These are phyloP conservation scores for Orientallactaga bullata DNA, from an alignment of 2,113 vertebrate genomes.

Conservation along the genomic window DNA sequence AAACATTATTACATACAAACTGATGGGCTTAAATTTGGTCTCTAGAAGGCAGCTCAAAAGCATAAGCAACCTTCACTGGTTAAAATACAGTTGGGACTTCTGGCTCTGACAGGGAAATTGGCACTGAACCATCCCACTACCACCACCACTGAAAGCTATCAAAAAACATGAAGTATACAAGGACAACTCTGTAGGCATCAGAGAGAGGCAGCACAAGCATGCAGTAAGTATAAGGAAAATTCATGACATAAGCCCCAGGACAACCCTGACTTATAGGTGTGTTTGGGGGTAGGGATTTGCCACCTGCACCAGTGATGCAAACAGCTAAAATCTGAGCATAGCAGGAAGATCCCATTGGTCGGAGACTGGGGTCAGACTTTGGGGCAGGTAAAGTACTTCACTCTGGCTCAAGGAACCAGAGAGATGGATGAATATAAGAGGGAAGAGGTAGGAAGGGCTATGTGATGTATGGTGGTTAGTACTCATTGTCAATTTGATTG, in stretches of 20 bases:
- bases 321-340: neutral
- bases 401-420: neutral
- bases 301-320: neutral
- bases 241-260: neutral
- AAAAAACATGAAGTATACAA: neutral
- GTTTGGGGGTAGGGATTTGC: neutral
- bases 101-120: neutral
- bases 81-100: slow-evolving; percentile 11
- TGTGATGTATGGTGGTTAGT: neutral
- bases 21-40: neutral
- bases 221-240: neutral
- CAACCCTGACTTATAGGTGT: neutral
- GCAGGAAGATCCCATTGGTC: neutral
- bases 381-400: neutral
- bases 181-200: neutral
- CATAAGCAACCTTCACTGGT: neutral
- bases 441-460: neutral
- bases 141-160: neutral
- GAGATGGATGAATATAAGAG: no score
- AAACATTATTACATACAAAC: neutral
- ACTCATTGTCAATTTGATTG: neutral
- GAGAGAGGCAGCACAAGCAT: neutral
- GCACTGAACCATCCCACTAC: neutral
- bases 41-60: neutral
- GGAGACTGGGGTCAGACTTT: neutral